phyloP scores from a whole-genome alignment of 2,797 vertebrate genomes.

The Leptodactylus fallax region DNA sequence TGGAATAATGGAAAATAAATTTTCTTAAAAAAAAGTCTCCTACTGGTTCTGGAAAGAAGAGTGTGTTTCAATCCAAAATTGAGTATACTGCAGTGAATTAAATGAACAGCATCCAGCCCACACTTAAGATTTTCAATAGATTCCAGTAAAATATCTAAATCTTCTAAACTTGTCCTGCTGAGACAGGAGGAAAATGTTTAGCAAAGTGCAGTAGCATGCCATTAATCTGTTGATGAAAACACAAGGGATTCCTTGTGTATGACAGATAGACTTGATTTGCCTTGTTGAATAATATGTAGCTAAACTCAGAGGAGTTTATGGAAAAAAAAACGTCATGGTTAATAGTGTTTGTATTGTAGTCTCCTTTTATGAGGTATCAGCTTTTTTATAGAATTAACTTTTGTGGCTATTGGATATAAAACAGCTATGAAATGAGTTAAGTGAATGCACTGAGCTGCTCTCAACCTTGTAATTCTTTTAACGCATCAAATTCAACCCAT shows the following conservation, averaged over 20 bases:
- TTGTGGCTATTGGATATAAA: not conserved
- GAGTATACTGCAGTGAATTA: slow-evolving; percentile 39
- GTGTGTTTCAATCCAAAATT: slow-evolving; percentile 37
- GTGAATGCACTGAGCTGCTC: too few species aligned
- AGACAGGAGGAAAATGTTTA: slow-evolving; percentile 46
- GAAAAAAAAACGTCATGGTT: not conserved
- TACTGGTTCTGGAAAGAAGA: slow-evolving; percentile 43
- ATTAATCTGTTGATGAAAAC: slow-evolving; percentile 50
- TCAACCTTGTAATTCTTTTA: too few species aligned
- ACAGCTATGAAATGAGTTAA: not conserved
- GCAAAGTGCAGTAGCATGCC: slow-evolving; percentile 35
- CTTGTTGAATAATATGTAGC: slow-evolving; percentile 14
- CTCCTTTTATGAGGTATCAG: not conserved
- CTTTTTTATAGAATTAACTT: not conserved
- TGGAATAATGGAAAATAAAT: slow-evolving; percentile 51
- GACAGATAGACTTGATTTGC: slow-evolving; percentile 15
- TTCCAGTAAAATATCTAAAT: slow-evolving; percentile 44
- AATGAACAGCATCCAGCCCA: slow-evolving; percentile 48
- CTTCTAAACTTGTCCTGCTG: slow-evolving; percentile 31
- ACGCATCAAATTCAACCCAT: too few species aligned
- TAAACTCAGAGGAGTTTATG: not conserved
- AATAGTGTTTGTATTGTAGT: not conserved
- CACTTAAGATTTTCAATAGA: slow-evolving; percentile 37
- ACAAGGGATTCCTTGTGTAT: slow-evolving; percentile 28
- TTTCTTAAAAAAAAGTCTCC: slow-evolving; percentile 53